Conservation (phyloP, 2,888 invertebrate genomes). For the Eilema depressum region DNA sequence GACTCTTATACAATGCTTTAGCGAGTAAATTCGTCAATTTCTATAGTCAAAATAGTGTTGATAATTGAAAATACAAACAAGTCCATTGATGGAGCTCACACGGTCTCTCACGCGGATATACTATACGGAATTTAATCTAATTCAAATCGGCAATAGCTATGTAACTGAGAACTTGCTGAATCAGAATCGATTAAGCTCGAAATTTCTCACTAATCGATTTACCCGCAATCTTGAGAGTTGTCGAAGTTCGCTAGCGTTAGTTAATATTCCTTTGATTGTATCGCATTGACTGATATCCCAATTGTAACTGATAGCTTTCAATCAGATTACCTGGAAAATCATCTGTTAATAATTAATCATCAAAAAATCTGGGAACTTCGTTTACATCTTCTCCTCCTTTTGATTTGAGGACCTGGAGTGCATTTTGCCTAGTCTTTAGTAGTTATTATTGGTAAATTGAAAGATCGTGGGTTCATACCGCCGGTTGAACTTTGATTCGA, state of each 20-base stretch:
- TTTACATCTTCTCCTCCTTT: too few relatives aligned
- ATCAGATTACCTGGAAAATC: conserved; percentile 10
- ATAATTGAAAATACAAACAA: conserved; percentile 50
- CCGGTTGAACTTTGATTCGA: too few relatives aligned
- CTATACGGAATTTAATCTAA: conserved; percentile 52
- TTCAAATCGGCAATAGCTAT: conserved; percentile 54
- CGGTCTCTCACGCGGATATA: conserved; percentile 37
- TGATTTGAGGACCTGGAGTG: too few relatives aligned
- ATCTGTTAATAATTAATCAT: too few relatives aligned
- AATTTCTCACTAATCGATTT: conserved; percentile 60
- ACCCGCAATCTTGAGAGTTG: conserved; percentile 50
- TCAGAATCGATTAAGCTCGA: conserved; percentile 70
- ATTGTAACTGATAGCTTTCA: not conserved
- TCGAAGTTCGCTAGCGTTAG: conserved; percentile 43
- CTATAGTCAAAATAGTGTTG: conserved; percentile 38
- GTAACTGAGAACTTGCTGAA: conserved; percentile 69
- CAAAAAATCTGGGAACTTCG: too few relatives aligned
- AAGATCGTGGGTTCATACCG: too few relatives aligned
- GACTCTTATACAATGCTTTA: conserved; percentile 34
- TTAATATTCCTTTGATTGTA: conserved; percentile 66
- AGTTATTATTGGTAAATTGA: too few relatives aligned
- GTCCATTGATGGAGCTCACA: conserved; percentile 40
- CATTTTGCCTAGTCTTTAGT: too few relatives aligned
- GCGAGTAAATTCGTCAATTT: conserved; percentile 44
- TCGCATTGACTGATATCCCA: conserved; percentile 46